Conservation (phyloP, 2,113 vertebrate species). For the Thomomys bottae region DNA sequence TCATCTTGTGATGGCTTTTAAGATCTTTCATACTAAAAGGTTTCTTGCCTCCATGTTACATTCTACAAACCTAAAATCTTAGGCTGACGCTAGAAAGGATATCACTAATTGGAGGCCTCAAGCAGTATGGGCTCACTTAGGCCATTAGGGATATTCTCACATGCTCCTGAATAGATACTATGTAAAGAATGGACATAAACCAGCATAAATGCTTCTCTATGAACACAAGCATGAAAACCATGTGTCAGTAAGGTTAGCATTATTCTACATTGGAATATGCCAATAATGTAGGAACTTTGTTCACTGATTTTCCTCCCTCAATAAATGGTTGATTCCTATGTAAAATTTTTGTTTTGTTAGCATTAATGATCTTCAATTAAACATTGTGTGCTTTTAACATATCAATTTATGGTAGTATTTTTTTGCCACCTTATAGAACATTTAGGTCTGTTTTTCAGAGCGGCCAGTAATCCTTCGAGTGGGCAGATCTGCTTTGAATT, state of each 20-base stretch:
- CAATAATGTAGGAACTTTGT: background rate
- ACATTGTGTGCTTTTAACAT: slow-evolving; percentile 43
- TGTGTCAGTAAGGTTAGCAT: background rate
- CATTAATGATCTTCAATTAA: slow-evolving; percentile 53
- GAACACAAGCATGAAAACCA: background rate
- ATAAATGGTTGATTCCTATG: slow-evolving; percentile 22
- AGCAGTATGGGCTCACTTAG: background rate
- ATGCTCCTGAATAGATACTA: slow-evolving; percentile 4
- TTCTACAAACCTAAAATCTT: slow-evolving; percentile 13
- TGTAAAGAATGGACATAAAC: slow-evolving; percentile 18
- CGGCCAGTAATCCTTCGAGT: slow-evolving; percentile 19
- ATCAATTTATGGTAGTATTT: slow-evolving; percentile 55
- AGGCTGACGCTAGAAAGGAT: background rate
- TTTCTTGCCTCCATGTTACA: background rate
- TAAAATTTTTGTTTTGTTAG: slow-evolving; percentile 63
- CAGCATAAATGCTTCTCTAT: background rate
- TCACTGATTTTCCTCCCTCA: slow-evolving; percentile 30
- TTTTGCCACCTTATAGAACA: slow-evolving; percentile 57
- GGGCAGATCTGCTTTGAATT: slow-evolving; percentile 71
- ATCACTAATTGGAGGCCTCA: background rate
- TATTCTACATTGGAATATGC: background rate
- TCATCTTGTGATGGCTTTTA: background rate
- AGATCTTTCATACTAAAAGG: background rate
- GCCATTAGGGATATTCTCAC: background rate
- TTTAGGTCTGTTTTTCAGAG: slow-evolving; percentile 45